Evolutionary conservation across 1,140 invertebrate species (phyloP), one percentile per base, ranked within the genome.

Genomic region (Oryzaephilus surinamensis): DNA sequence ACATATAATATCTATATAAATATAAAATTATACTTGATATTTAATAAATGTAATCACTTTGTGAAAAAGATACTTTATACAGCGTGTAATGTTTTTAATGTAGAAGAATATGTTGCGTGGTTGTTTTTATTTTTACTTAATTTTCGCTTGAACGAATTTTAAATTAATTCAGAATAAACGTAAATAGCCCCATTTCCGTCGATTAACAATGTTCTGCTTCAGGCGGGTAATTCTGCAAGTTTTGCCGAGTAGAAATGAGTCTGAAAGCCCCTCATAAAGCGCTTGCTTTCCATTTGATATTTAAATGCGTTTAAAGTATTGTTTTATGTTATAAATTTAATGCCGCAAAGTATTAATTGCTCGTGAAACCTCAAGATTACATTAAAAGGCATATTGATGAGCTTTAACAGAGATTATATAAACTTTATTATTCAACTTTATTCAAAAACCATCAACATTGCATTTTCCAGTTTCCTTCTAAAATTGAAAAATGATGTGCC

Each of bases 291-390:
- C 41, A 40, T 50, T 51, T 48, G 38, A 48, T 48, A 51, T 51
- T 49, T 45, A 51, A 48, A 49, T 46, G 41, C 46, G 41, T 51
- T 45, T 45, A 43, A 45, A 50, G 39, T 50, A 50, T 50, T 52
- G 51, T 47, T 52, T 52, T 47, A 52, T 46, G 47, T 50, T 41
- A 46, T 32, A 44, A 49, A 46, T 52, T 48, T 46, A 49, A 50
- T 40, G 47, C 41, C 43, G 35, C 40, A 43, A 47, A 52, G 44
- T 48, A 50, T 41, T 50, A 48, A 51, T 51, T 45, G 46, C 29
- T 38, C 27, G 36, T 38, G n/a, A n/a, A 37, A 38, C 39, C 36
- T 32, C 45, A 48, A 51, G 48, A 48, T 48, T 43, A 46, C 46
- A 31, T 51, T 48, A 46, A 45, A 45, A 51, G 40, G 43, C 46